Percentiles rank a stretch among this genome's conserved stretches.
Evolutionary conservation across 2,797 vertebrate species (phyloP).

Genomic region (Carcharodon carcharias): DNA sequence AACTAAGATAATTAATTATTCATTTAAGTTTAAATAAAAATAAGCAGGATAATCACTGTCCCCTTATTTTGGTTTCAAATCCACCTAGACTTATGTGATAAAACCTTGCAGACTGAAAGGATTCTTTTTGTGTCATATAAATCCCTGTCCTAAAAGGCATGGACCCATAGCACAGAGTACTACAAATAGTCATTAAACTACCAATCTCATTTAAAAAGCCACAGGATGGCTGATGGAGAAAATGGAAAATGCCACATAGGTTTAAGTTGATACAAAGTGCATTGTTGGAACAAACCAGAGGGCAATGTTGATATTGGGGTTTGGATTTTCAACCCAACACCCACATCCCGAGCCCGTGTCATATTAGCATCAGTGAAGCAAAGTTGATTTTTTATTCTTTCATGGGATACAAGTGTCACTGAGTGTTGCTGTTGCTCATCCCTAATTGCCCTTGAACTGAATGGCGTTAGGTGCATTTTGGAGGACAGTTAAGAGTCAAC

Average conservation of each 20-base stretch:
- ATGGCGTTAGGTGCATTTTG: too few species aligned
- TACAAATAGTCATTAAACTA: neutral
- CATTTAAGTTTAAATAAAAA: neutral
- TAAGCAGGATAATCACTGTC: neutral
- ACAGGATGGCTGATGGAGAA: neutral
- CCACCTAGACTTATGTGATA: neutral
- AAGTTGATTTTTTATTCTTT: too few species aligned
- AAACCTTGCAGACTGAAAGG: neutral
- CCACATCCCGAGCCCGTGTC: too few species aligned
- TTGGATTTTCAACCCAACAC: too few species aligned
- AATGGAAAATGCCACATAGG: neutral
- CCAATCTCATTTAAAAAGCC: neutral
- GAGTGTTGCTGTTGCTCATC: too few species aligned
- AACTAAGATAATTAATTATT: neutral
- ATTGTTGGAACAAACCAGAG: neutral
- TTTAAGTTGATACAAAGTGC: neutral
- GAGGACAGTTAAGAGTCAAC: too few species aligned
- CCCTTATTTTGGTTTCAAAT: neutral
- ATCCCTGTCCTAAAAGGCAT: neutral
- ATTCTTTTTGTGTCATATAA: neutral
- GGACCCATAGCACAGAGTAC: neutral
- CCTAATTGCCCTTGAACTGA: too few species aligned
- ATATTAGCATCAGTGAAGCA: too few species aligned
- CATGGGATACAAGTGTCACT: too few species aligned
- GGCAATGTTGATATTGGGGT: too few species aligned